A percentile compares a stretch with the other conserved stretches of the same genome.
phyloP scores from a whole-genome alignment of 1,140 invertebrate species.

The Leptinotarsa lineolata region DNA sequence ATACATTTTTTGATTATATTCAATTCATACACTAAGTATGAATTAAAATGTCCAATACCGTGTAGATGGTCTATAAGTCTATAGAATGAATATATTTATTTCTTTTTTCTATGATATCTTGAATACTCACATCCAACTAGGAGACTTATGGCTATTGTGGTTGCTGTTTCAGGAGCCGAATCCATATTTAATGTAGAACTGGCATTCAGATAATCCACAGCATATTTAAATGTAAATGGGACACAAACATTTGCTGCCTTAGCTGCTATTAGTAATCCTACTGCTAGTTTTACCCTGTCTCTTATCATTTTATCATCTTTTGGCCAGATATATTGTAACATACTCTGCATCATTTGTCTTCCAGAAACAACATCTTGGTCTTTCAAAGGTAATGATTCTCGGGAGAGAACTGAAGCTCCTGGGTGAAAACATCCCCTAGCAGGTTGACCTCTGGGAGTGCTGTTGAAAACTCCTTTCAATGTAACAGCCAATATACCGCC shows the following conservation, averaged over 20 bases:
- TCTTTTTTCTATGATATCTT: background rate
- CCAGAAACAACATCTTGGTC: constrained; percentile 67
- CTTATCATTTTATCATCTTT: constrained; percentile 81
- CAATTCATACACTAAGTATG: too few species aligned
- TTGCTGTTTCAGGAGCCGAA: constrained; percentile 72
- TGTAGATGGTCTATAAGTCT: too few species aligned
- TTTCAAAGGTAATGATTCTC: constrained; percentile 66
- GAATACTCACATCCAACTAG: constrained; percentile 85
- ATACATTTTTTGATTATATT: too few species aligned
- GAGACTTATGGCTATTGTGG: constrained; percentile 76
- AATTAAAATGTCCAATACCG: too few species aligned
- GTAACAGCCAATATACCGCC: constrained; percentile 43
- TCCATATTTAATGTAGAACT: constrained; percentile 65
- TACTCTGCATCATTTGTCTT: constrained; percentile 81
- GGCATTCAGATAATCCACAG: constrained; percentile 85
- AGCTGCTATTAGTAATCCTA: constrained; percentile 78
- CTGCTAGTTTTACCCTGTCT: constrained; percentile 81
- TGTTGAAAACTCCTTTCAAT: constrained; percentile 38
- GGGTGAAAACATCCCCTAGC: constrained; percentile 86
- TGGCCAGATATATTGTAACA: constrained; percentile 96
- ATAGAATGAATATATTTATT: background rate
- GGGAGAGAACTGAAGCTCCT: constrained; percentile 72
- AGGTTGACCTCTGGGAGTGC: constrained; percentile 49
- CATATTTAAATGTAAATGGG: constrained; percentile 97
- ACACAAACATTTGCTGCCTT: constrained; percentile 91